Base-by-base conservation (phyloP, 2,888 invertebrate species). In the Epistrophe eligans region DNA sequence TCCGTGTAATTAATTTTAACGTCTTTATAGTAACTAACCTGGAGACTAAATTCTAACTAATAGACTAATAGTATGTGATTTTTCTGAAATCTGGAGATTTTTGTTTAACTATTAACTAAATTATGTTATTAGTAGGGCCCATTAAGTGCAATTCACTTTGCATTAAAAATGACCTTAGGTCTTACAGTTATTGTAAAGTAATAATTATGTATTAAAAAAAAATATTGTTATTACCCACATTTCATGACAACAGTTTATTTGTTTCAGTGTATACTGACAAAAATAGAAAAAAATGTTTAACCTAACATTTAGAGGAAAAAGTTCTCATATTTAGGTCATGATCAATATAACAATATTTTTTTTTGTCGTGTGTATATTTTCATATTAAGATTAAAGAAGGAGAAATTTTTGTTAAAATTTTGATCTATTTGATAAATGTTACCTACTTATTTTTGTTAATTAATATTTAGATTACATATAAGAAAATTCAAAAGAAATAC, bases 271-370 rank as follows among this genome's bases (percentile, higher is more conserved):
- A 57, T 6, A 32, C 6, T 17, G 9, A 32, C 1, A 28, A n/a
- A n/a, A 57, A 32, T 9, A 19, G 4, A 24, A 24, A 24, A 24
- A 24, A 24, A 24, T 19, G 0, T 40, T 9, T 11, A 19, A 50
- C 10, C 17, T 19, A 8, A 17, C 10, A 19, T 32, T 57, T 4
- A 58, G 35, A 38, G 43, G 66, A 55, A 48, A 40, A n/a, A n/a
- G 24, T 24, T 24, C 3, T 24, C 45, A 15, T 64, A 82, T 82
- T 64, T 82, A 58, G 82, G 82, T 82, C 82, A 82, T 72, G 77
- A 82, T 58, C 82, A 77, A 24, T 15, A 24, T 38, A 13, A n/a
- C n/a, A n/a, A n/a, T 24, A 24, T 24, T 24, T 3, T 2, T 48
- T 58, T 24, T 3, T 10, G 6, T 62, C 40, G n/a, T 74, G 11